Conservation (phyloP, 2,113 vertebrate genomes). For the Ramphastos sulfuratus region DNA sequence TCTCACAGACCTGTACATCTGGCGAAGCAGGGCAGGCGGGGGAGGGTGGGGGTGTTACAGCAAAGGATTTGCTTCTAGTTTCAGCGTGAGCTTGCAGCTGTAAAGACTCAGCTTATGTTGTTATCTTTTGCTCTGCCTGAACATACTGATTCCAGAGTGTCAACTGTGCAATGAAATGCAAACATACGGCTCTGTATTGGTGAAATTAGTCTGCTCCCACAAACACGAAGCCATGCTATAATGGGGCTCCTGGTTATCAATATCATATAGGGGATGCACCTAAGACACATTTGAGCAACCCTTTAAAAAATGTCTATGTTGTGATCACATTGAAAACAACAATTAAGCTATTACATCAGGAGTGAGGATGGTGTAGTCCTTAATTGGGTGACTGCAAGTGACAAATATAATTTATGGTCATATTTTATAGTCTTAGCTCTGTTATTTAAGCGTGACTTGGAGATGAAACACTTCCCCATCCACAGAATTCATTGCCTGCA, state of each 20-base stretch:
- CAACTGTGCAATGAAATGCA: not conserved
- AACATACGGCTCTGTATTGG: not conserved
- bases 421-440: slow-evolving; percentile 17
- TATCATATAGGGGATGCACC: not conserved
- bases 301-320: not conserved
- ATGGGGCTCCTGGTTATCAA: not conserved
- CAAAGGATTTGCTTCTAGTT: slow-evolving; percentile 7
- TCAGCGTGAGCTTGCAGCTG: slow-evolving; percentile 3
- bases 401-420: not conserved
- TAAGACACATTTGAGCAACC: not conserved
- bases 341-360: not conserved
- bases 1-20: not conserved
- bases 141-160: not conserved
- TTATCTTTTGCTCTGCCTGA: slow-evolving; percentile 1
- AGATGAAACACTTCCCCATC: not conserved
- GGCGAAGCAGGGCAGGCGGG: not conserved
- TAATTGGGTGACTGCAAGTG: not conserved
- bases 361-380: not conserved
- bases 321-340: not conserved
- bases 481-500: not conserved
- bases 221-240: not conserved
- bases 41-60: not conserved
- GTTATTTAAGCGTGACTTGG: not conserved
- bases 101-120: not conserved
- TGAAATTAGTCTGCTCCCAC: not conserved